These are phyloP conservation scores for Sitophilus oryzae DNA, from an alignment of 1,140 invertebrate genomes.

Conservation along the genomic window DNA sequence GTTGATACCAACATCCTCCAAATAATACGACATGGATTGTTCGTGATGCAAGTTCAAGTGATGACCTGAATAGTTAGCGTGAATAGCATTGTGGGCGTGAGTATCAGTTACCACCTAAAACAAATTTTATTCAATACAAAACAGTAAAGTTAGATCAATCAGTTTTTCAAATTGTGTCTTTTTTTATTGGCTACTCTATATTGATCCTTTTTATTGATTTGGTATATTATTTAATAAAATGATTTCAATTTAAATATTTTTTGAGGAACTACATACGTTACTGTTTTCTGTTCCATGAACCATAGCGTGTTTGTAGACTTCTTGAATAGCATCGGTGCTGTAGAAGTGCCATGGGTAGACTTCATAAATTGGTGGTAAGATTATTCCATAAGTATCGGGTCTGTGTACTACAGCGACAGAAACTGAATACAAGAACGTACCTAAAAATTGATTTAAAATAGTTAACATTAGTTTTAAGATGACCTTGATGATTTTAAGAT, in stretches of 20 bases:
- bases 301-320: slow-evolving; percentile 50
- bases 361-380: slow-evolving; percentile 61
- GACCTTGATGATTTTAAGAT: too few relatives aligned
- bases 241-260: too few relatives aligned
- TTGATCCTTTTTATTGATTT: too few relatives aligned
- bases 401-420: slow-evolving; percentile 56
- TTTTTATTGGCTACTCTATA: too few relatives aligned
- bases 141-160: too few relatives aligned
- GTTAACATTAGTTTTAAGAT: too few relatives aligned
- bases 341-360: slow-evolving; percentile 59
- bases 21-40: slow-evolving; percentile 59
- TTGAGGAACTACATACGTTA: too few relatives aligned
- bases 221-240: too few relatives aligned
- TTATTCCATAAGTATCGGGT: slow-evolving; percentile 52
- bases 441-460: slow-evolving; percentile 10
- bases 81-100: slow-evolving; percentile 30
- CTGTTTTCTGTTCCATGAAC: too few relatives aligned
- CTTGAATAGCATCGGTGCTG: slow-evolving; percentile 51
- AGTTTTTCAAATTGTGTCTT: too few relatives aligned
- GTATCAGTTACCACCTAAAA: too few relatives aligned
- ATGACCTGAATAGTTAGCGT: slow-evolving; percentile 51
- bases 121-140: too few relatives aligned
- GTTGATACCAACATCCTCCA: slow-evolving; percentile 65
- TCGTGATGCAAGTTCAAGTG: slow-evolving; percentile 43
- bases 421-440: slow-evolving; percentile 55